Evolutionary conservation across 2,797 vertebrate genomes (phyloP).

Genomic region (Pachyuromys duprasi): DNA sequence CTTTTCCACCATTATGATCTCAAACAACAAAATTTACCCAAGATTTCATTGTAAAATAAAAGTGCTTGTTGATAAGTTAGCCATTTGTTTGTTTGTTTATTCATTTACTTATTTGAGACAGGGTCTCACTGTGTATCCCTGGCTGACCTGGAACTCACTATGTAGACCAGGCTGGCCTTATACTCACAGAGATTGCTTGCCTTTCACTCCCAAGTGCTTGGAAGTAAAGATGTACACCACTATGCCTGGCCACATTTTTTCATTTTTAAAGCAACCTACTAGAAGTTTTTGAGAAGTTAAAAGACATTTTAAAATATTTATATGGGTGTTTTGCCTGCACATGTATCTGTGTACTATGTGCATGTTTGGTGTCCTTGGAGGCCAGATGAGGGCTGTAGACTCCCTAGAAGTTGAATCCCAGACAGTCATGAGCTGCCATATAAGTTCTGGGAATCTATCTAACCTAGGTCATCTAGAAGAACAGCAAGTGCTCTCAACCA

Average conservation of each 20-base stretch:
- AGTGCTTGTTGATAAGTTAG: constrained; percentile 45
- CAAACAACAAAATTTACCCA: constrained; percentile 34
- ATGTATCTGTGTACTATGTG: neutral
- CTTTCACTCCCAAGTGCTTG: neutral
- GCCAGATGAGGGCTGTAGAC: neutral
- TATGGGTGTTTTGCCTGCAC: neutral
- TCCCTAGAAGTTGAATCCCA: neutral
- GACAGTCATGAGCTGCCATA: neutral
- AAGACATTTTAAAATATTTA: neutral
- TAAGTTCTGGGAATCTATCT: neutral
- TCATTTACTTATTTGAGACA: neutral
- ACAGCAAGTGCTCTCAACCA: neutral
- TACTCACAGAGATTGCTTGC: neutral
- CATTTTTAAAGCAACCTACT: constrained; percentile 35
- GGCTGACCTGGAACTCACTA: neutral
- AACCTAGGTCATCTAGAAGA: neutral
- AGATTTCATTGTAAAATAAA: constrained; percentile 35
- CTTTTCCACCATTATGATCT: neutral
- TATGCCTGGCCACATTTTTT: neutral
- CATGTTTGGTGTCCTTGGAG: neutral
- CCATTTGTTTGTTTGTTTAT: neutral
- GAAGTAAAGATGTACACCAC: neutral
- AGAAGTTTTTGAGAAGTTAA: neutral
- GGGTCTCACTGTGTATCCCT: neutral
- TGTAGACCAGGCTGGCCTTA: neutral